phyloP scores from a whole-genome alignment of 2,888 invertebrate species.

The Aelia acuminata region DNA sequence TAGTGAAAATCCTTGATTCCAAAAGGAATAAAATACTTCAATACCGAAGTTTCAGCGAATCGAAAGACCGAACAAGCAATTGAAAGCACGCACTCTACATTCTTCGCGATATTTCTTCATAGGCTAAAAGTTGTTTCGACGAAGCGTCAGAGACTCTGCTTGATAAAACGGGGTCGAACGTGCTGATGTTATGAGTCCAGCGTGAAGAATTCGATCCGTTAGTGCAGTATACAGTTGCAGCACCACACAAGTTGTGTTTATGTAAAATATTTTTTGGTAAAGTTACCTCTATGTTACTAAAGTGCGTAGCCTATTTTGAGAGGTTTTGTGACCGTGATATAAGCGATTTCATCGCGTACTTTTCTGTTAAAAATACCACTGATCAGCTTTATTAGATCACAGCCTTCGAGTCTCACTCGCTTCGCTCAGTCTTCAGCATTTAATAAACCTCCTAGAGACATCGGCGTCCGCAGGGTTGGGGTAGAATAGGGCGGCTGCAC shows the following conservation, averaged over 20 bases:
- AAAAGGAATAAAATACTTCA: neutral
- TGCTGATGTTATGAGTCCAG: neutral
- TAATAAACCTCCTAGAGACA: too few species aligned
- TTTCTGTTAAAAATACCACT: too few species aligned
- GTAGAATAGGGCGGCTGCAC: too few species aligned
- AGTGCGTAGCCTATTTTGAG: too few species aligned
- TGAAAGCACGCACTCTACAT: neutral
- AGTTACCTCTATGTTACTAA: too few species aligned
- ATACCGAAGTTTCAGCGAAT: neutral
- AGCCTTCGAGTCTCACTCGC: too few species aligned
- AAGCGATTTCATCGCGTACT: too few species aligned
- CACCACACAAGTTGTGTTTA: neutral
- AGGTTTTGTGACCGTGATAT: too few species aligned
- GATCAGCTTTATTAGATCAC: too few species aligned
- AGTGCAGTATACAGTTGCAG: neutral
- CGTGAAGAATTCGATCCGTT: neutral
- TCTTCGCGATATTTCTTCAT: neutral
- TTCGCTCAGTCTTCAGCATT: too few species aligned
- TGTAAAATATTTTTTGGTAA: neutral
- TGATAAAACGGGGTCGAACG: neutral
- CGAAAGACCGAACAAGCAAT: neutral
- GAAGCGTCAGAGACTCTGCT: neutral
- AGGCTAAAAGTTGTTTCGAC: neutral
- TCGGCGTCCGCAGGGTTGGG: too few species aligned
- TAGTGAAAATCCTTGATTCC: neutral